Evolutionary conservation across 2,888 invertebrate genomes (phyloP).

Genomic region (Oscheius myriophilus): DNA sequence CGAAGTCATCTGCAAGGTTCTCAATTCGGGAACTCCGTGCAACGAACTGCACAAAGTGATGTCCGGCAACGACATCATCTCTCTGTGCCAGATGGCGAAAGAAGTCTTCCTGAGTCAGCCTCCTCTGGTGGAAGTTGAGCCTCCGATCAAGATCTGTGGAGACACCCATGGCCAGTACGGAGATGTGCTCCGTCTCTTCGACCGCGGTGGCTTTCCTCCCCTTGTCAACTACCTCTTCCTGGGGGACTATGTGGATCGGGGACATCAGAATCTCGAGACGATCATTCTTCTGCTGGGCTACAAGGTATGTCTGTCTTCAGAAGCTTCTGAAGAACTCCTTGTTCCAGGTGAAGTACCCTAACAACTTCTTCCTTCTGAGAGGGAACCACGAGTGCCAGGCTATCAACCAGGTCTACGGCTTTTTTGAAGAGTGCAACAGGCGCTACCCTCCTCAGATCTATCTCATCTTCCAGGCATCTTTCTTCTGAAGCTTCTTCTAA

Average conservation of each 20-base stretch:
- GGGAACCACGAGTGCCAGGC: conserved; percentile 59
- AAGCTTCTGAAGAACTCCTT: no score
- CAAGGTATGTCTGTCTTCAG: conserved; percentile 53
- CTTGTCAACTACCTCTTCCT: conserved; percentile 59
- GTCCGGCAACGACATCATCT: conserved; percentile 49
- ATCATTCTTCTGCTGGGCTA: conserved; percentile 59
- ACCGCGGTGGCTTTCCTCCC: conserved; percentile 59
- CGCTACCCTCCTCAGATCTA: conserved; percentile 50
- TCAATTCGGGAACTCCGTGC: conserved; percentile 49
- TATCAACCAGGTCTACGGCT: conserved; percentile 62
- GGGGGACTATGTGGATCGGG: conserved; percentile 62
- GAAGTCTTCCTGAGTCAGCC: conserved; percentile 46
- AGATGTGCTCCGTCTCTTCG: conserved; percentile 60
- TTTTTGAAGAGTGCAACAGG: conserved; percentile 59
- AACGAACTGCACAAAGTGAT: conserved; percentile 39
- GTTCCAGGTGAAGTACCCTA: no score
- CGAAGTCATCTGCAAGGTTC: conserved; percentile 43
- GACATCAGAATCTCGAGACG: conserved; percentile 55
- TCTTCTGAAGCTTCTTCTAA: neutral
- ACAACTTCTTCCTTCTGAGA: no score
- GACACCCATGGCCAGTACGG: conserved; percentile 63
- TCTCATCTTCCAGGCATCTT: conserved; percentile 49
- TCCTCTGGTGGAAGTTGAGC: conserved; percentile 52
- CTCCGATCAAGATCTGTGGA: conserved; percentile 62
- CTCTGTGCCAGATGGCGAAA: conserved; percentile 51